Percentiles rank a stretch among this genome's conserved stretches.
Conservation (phyloP, 2,113 vertebrate species). For the Corapipo altera region DNA sequence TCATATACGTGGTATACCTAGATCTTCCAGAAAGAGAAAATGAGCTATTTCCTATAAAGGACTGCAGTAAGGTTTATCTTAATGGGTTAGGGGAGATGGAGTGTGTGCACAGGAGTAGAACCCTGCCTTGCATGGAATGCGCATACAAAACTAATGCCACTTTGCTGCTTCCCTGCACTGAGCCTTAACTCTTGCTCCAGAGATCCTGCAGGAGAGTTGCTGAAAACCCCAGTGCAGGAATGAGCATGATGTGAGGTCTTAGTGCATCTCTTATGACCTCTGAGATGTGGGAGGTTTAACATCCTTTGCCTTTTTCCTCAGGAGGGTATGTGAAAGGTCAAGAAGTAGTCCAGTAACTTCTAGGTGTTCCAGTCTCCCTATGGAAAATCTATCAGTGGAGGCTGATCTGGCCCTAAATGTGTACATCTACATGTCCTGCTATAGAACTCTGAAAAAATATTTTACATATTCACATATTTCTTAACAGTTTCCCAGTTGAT, state of each 20-base stretch:
- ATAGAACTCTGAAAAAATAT: neutral
- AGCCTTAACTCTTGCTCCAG: neutral
- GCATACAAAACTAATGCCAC: neutral
- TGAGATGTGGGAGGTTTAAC: neutral
- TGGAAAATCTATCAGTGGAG: neutral
- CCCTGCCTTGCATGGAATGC: neutral
- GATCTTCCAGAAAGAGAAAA: neutral
- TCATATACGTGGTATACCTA: neutral
- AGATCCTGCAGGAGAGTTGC: neutral
- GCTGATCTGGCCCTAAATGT: neutral
- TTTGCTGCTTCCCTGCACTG: neutral
- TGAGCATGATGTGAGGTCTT: neutral
- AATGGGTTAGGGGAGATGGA: neutral
- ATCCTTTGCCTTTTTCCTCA: neutral
- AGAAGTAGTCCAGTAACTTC: neutral
- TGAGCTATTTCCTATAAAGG: neutral
- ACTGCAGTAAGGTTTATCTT: neutral
- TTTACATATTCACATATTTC: neutral
- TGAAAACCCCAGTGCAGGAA: neutral
- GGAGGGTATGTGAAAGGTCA: neutral
- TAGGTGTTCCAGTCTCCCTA: neutral
- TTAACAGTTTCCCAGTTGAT: neutral
- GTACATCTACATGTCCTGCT: neutral
- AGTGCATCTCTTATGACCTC: neutral
- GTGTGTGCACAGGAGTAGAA: neutral